Base-by-base conservation (phyloP, 2,113 vertebrate species). In the Verasper variegatus region DNA sequence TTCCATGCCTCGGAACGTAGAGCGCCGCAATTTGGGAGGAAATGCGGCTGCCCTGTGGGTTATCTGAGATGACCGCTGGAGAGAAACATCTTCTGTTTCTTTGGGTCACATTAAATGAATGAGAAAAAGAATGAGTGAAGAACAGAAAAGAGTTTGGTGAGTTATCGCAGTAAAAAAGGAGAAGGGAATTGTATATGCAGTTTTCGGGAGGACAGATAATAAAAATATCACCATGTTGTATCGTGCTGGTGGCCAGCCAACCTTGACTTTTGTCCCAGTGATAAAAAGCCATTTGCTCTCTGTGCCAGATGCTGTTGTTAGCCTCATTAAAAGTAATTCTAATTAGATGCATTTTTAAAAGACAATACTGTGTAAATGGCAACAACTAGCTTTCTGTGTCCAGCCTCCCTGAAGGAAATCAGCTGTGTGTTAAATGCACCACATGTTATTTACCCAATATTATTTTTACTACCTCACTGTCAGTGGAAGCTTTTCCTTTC, bases 191-290 rank as follows among this genome's bases (percentile, higher is more conserved):
- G 31, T 31, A 31, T 31, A 31, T 31, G 1, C 6, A 31, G 31
- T 31, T 31, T 31, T 31, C 31, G 7, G 5, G 31, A 7, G 31
- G 31, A 31, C 5, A 14, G 21, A 68, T 37, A 42, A 67, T 79
- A 83, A 81, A 83, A 82, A 88, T 86, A 89, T 83, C 87, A 83
- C 58, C 11, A 27, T 61, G 74, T 88, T 88, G 81, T 86, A 85
- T 88, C 81, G 84, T 35, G 54, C 64, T 79, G 71, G 74, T 85
- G 74, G 83, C 61, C 80, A 66, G 74, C 80, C 82, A 90, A 82
- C 72, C 80, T 66, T 80, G 74, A 81, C 78, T 76, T 92, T 85
- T 85, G 60, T 80, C 63, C 54, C 58, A 51, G 56, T 70, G 83
- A 88, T 76, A 64, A 65, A 82, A 87, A 75, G 79, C 64, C 8